These are phyloP conservation scores for Argyrosomus japonicus DNA, from an alignment of 2,113 vertebrate genomes.

Conservation along the genomic window DNA sequence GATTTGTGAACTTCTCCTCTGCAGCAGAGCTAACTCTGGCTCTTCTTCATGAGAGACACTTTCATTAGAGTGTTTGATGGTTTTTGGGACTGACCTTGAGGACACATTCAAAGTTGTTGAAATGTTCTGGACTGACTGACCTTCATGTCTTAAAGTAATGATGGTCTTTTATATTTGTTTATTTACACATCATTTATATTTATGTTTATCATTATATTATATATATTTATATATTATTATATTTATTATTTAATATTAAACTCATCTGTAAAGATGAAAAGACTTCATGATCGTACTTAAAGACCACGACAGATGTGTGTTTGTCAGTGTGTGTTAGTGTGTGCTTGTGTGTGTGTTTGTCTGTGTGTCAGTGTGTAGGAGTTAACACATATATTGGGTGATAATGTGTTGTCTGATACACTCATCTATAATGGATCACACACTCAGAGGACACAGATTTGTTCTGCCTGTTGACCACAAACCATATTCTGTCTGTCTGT, in stretches of 20 bases:
- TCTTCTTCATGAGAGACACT: no score
- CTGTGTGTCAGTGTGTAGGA: conserved; percentile 7
- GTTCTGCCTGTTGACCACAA: not conserved
- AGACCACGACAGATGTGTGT: not conserved
- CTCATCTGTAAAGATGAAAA: not conserved
- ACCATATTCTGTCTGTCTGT: not conserved
- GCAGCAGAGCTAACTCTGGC: no score
- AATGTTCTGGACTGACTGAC: no score
- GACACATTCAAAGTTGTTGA: no score
- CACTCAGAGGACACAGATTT: not conserved
- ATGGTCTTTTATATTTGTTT: no score
- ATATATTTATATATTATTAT: no score
- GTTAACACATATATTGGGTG: conserved; percentile 19
- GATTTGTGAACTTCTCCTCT: no score
- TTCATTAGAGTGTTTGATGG: no score
- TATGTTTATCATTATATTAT: no score
- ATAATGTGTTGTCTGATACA: conserved; percentile 31
- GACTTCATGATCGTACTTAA: not conserved
- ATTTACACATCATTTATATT: no score
- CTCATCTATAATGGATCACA: conserved; percentile 19
- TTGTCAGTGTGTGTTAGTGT: not conserved
- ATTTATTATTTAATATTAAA: not conserved
- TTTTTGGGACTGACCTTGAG: no score
- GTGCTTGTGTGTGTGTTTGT: not conserved
- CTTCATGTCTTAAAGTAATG: no score